Percentiles rank a stretch among this genome's conserved stretches.
These are phyloP conservation scores for Anticlea derivata DNA, from an alignment of 2,888 invertebrate genomes.

Conservation along the genomic window DNA sequence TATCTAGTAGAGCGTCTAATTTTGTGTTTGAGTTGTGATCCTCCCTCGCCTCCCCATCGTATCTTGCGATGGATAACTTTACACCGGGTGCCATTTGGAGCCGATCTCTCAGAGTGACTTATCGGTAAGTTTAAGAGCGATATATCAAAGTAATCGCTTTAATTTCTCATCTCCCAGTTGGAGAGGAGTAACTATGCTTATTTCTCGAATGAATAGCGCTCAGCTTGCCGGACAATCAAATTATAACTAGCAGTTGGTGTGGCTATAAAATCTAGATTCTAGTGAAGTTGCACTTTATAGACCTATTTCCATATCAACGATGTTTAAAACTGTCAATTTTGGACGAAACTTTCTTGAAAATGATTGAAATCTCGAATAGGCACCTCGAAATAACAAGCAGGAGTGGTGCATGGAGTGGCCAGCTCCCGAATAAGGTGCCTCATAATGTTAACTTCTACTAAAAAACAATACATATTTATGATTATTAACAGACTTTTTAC, in stretches of 20 bases:
- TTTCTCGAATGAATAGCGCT: slow-evolving; percentile 64
- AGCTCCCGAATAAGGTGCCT: too few species aligned
- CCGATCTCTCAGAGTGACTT: slow-evolving; percentile 79
- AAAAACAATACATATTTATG: too few species aligned
- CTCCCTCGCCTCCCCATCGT: slow-evolving; percentile 40
- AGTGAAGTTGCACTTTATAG: not conserved
- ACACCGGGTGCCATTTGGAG: slow-evolving; percentile 76
- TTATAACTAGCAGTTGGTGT: slow-evolving; percentile 8
- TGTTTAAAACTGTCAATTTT: too few species aligned
- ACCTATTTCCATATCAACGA: not conserved
- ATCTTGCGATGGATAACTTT: slow-evolving; percentile 74
- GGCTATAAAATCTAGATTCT: not conserved
- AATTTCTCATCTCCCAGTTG: slow-evolving; percentile 81
- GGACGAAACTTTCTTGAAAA: too few species aligned
- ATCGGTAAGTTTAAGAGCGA: slow-evolving; percentile 79
- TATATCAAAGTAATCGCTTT: slow-evolving; percentile 83
- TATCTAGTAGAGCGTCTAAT: slow-evolving; percentile 49
- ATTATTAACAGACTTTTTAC: too few species aligned
- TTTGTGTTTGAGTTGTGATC: slow-evolving; percentile 50
- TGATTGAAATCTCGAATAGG: too few species aligned
- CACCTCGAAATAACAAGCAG: too few species aligned
- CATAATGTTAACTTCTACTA: too few species aligned
- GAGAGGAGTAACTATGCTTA: slow-evolving; percentile 64
- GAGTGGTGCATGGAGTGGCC: too few species aligned
- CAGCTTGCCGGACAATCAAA: slow-evolving; percentile 49